These are phyloP conservation scores for Lichenostomus cassidix DNA, from an alignment of 2,113 vertebrate species.

Conservation along the genomic window DNA sequence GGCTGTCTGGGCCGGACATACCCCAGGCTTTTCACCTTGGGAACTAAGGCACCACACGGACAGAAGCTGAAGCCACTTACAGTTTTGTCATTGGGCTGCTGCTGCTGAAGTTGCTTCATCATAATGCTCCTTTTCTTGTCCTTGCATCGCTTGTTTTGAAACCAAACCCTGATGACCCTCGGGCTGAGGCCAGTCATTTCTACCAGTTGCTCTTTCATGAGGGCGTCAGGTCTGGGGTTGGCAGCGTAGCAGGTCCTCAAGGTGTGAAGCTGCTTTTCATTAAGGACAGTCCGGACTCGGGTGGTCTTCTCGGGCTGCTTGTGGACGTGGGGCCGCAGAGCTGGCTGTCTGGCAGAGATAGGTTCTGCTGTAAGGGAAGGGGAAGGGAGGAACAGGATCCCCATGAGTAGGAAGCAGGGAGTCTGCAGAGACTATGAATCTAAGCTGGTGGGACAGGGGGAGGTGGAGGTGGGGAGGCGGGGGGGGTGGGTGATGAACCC, in stretches of 20 bases:
- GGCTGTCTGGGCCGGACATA: background rate
- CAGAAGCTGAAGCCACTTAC: slow-evolving; percentile 74
- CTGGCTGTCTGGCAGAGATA: slow-evolving; percentile 94
- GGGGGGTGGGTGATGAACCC: background rate
- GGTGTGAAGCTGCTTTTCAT: slow-evolving; percentile 98
- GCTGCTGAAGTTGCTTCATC: slow-evolving; percentile 97
- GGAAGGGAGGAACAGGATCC: slow-evolving; percentile 38
- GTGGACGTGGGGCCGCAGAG: slow-evolving; percentile 93
- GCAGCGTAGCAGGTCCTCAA: slow-evolving; percentile 98
- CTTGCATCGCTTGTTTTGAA: slow-evolving; percentile 99
- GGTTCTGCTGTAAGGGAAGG: slow-evolving; percentile 89
- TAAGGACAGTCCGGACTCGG: slow-evolving; percentile 94
- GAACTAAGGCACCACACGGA: background rate
- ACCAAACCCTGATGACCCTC: slow-evolving; percentile 97
- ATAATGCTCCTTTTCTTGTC: slow-evolving; percentile 96
- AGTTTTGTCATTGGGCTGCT: slow-evolving; percentile 97
- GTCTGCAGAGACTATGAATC: background rate
- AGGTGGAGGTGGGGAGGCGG: no score
- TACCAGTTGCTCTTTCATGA: slow-evolving; percentile 99
- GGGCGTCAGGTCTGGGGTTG: slow-evolving; percentile 95
- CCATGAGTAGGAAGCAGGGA: slow-evolving; percentile 36
- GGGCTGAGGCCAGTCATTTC: slow-evolving; percentile 99
- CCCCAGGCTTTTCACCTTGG: background rate
- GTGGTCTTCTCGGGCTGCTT: slow-evolving; percentile 99
- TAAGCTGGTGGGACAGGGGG: background rate